Conservation (phyloP, 1,140 invertebrate species). For the Drosophila murphyi region DNA sequence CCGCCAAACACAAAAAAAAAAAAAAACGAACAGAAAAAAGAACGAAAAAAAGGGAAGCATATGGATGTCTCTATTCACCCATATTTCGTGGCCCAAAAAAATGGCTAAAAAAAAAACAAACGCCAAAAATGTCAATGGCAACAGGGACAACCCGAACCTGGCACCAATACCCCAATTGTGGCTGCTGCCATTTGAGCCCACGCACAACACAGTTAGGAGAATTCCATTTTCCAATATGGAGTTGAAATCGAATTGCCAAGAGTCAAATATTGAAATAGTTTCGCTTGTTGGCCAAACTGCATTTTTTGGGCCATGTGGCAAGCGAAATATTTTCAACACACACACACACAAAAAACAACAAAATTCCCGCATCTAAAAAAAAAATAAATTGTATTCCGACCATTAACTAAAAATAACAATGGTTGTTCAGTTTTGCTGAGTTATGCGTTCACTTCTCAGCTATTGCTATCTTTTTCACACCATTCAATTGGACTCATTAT, state of each 20-base stretch:
- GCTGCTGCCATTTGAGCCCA: constrained; percentile 15
- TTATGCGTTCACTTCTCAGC: constrained; percentile 36
- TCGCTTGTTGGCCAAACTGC: constrained; percentile 15
- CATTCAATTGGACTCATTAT: constrained; percentile 29
- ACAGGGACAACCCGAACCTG: constrained; percentile 34
- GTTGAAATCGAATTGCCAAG: constrained; percentile 22
- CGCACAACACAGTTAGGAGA: constrained; percentile 8
- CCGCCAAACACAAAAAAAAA: not conserved
- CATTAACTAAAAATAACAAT: constrained; percentile 53
- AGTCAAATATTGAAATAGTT: constrained; percentile 34
- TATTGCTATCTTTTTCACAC: constrained; percentile 46
- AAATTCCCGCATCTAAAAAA: constrained; percentile 37
- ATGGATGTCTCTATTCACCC: constrained; percentile 3
- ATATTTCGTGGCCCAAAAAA: not conserved
- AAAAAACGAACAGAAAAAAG: not conserved
- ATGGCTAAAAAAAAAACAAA: constrained; percentile 6
- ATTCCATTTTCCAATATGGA: constrained; percentile 9
- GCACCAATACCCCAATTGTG: constrained; percentile 1
- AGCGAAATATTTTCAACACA: constrained; percentile 28
- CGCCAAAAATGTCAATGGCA: constrained; percentile 40
- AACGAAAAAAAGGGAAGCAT: constrained; percentile 16
- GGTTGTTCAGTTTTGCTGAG: constrained; percentile 33
- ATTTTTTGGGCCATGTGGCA: constrained; percentile 33
- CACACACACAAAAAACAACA: constrained; percentile 3
- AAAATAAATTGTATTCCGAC: constrained; percentile 35